A percentile compares a stretch with the other conserved stretches of the same genome.
These are phyloP conservation scores for Forficula auricularia DNA, from an alignment of 1,140 invertebrate genomes.

Conservation along the genomic window DNA sequence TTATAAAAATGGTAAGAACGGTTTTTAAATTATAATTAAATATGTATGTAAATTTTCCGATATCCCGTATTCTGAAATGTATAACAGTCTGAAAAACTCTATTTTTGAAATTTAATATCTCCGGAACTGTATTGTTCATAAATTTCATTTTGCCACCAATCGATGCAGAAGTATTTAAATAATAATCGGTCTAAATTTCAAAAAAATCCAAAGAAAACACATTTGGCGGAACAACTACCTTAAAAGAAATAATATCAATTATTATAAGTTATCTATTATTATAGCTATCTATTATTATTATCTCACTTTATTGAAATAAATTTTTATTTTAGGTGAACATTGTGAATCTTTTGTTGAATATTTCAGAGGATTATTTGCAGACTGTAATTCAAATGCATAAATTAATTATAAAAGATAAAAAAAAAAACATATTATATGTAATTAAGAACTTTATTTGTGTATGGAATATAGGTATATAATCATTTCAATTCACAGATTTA, in stretches of 20 bases:
- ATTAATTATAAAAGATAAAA: no score
- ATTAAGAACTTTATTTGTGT: no score
- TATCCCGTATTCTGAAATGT: no score
- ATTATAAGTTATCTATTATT: conserved; percentile 3
- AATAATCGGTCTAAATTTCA: neutral
- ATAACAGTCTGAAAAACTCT: no score
- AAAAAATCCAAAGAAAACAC: neutral
- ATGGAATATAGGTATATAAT: no score
- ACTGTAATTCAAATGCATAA: neutral
- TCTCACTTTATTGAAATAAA: neutral
- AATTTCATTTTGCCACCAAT: neutral
- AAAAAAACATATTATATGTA: no score
- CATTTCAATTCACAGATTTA: no score
- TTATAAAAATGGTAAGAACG: no score
- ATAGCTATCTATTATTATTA: conserved; percentile 7
- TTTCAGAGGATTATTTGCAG: conserved; percentile 26
- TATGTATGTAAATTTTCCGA: no score
- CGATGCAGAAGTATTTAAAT: neutral
- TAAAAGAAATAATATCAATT: neutral
- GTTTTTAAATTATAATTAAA: no score
- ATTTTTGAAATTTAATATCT: no score
- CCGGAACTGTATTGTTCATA: no score
- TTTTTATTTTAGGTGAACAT: conserved; percentile 34
- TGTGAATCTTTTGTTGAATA: conserved; percentile 40
- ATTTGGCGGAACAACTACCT: neutral